These are phyloP conservation scores for Holacanthella duospinosa DNA, from an alignment of 2,888 invertebrate genomes.

Conservation along the genomic window DNA sequence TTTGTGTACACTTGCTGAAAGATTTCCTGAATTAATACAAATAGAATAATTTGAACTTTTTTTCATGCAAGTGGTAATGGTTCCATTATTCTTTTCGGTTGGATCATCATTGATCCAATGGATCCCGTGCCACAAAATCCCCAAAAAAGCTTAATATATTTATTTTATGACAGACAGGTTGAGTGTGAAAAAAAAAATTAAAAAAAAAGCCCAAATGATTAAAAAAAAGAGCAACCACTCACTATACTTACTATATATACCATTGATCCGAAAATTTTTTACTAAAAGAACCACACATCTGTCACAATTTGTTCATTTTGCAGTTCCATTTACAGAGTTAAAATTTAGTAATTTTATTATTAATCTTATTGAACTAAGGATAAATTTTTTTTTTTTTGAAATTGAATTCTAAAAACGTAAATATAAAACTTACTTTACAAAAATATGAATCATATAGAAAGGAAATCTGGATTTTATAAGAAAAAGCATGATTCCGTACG, in stretches of 20 bases:
- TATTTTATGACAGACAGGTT: conserved; percentile 5
- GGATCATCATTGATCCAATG: neutral
- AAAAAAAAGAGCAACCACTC: neutral
- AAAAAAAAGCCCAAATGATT: neutral
- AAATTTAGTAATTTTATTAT: neutral
- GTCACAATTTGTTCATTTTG: neutral
- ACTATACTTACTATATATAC: neutral
- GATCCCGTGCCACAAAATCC: neutral
- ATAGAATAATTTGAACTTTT: neutral
- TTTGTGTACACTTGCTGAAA: neutral
- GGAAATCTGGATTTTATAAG: neutral
- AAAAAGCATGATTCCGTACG: neutral
- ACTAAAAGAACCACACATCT: neutral
- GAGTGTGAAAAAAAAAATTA: neutral
- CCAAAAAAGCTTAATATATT: neutral
- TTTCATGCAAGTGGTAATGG: neutral
- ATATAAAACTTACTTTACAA: neutral
- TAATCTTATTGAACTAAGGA: neutral
- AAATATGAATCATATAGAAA: neutral
- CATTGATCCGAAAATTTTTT: neutral
- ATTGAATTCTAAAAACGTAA: neutral
- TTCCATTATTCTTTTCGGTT: neutral
- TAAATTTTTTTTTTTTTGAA: neutral
- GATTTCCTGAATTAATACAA: neutral
- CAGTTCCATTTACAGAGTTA: neutral